A percentile compares a stretch with the other conserved stretches of the same genome.
phyloP scores from a whole-genome alignment of 2,888 invertebrate genomes.

The Hirtodrosophila duncani region DNA sequence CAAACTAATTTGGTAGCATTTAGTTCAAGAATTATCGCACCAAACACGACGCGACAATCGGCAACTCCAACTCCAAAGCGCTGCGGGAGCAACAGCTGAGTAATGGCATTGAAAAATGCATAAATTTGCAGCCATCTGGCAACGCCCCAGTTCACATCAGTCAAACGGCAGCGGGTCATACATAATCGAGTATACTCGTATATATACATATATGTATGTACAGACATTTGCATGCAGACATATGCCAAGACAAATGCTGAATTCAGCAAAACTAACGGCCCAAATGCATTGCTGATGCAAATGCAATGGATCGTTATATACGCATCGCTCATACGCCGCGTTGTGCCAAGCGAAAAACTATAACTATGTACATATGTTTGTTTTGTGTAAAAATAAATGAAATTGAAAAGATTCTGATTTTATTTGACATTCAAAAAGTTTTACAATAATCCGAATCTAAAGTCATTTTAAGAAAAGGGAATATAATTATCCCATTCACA shows the following conservation, averaged over 20 bases:
- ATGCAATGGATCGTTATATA: conserved; percentile 30
- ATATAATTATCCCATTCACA: no score
- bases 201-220: conserved; percentile 24
- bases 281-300: conserved; percentile 23
- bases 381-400: no score
- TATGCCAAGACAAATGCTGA: background rate
- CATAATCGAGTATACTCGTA: conserved; percentile 6
- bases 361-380: conserved; percentile 23
- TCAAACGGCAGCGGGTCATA: conserved; percentile 36
- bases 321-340: conserved; percentile 33
- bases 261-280: conserved; percentile 33
- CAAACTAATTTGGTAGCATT: conserved; percentile 70
- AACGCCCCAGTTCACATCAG: conserved; percentile 58
- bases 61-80: conserved; percentile 1
- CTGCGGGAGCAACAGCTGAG: conserved; percentile 48
- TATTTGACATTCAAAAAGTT: no score
- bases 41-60: conserved; percentile 11
- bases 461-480: no score
- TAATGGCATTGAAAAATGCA: conserved; percentile 69
- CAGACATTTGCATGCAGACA: background rate
- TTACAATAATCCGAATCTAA: no score
- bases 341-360: background rate
- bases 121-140: conserved; percentile 45
- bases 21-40: conserved; percentile 54
- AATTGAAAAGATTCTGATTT: no score